Conservation (phyloP, 2,888 invertebrate genomes). For the Rhopalosiphum nymphaeae region DNA sequence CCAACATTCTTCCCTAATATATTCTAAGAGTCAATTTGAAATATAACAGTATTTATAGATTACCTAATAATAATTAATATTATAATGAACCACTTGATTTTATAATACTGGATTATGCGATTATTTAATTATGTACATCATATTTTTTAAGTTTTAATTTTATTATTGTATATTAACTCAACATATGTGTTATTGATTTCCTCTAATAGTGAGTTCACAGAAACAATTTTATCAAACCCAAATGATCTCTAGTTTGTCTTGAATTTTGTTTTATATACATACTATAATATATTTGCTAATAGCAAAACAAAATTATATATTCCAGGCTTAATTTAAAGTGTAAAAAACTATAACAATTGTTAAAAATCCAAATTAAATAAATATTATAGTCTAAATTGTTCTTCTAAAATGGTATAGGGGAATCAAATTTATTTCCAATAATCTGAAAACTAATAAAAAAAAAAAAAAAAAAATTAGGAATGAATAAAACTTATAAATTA, state of each 20-base stretch:
- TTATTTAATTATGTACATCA: conserved; percentile 11
- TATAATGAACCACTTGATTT: conserved; percentile 42
- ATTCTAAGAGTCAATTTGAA: conserved; percentile 52
- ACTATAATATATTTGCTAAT: background rate
- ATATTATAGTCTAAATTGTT: conserved; percentile 28
- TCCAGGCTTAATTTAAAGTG: background rate
- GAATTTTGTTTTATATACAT: background rate
- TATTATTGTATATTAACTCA: conserved; percentile 29
- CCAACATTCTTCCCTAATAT: conserved; percentile 44
- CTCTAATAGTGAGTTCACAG: conserved; percentile 30
- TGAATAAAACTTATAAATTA: background rate
- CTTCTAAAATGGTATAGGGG: conserved; percentile 25
- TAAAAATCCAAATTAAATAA: conserved; percentile 10
- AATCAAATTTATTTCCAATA: conserved; percentile 29
- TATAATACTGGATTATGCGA: background rate
- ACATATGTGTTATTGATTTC: conserved; percentile 40
- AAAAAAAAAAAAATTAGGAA: background rate
- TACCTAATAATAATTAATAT: conserved; percentile 30
- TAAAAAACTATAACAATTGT: background rate
- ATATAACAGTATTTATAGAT: conserved; percentile 56
- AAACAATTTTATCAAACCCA: background rate
- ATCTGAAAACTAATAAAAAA: background rate
- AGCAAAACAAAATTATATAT: background rate
- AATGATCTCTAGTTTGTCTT: conserved; percentile 39
- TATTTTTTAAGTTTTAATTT: conserved; percentile 44